A percentile compares a stretch with the other conserved stretches of the same genome.
Conservation (phyloP, 2,797 vertebrate genomes). For the Aeoliscus strigatus region DNA sequence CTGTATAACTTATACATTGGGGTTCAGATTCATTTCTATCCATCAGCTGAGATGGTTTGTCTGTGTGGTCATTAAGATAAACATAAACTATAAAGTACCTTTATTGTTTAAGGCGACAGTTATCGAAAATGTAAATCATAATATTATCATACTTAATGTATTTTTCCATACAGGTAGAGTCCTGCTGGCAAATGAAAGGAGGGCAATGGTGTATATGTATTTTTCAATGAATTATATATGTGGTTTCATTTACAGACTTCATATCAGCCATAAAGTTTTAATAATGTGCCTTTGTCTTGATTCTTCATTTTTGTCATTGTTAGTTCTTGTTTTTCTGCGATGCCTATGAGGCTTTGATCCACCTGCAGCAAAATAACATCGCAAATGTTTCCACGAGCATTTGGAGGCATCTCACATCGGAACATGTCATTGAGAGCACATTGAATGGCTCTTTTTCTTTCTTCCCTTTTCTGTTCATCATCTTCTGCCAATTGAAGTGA, state of each 20-base stretch:
- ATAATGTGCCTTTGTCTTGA: conserved; percentile 23
- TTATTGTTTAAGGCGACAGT: too few species aligned
- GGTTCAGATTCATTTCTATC: conserved; percentile 4
- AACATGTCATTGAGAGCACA: conserved; percentile 5
- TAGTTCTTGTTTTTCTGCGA: conserved; percentile 13
- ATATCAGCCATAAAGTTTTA: conserved; percentile 21
- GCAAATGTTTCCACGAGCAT: conserved; percentile 15
- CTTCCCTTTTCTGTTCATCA: too few species aligned
- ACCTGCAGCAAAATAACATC: conserved; percentile 10
- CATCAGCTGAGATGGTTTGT: conserved; percentile 4
- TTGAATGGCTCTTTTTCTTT: conserved; percentile 6
- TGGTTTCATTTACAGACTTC: conserved; percentile 1
- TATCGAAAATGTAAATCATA: too few species aligned
- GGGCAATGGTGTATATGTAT: neutral
- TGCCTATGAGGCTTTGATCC: conserved; percentile 19
- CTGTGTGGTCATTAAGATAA: conserved; percentile 3
- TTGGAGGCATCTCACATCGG: conserved; percentile 3
- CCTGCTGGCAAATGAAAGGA: too few species aligned
- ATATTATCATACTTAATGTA: too few species aligned
- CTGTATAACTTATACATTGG: too few species aligned
- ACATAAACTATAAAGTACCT: neutral
- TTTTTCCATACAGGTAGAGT: too few species aligned
- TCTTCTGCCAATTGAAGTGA: conserved; percentile 22
- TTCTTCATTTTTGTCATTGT: conserved; percentile 30
- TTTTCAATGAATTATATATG: conserved; percentile 32